Conservation (phyloP, 2,888 invertebrate genomes). For the Melangyna quadrimaculata region DNA sequence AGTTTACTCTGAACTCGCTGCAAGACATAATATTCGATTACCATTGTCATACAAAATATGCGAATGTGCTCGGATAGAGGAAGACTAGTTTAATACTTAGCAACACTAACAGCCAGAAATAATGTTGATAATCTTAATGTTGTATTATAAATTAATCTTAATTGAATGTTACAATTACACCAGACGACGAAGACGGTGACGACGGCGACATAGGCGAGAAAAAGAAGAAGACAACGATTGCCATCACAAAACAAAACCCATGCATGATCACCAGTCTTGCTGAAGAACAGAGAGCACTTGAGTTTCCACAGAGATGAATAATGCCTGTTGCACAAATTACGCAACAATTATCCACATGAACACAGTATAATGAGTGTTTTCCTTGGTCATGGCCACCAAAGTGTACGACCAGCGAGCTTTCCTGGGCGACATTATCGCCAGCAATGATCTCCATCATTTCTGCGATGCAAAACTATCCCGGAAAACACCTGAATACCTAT, state of each 20-base stretch:
- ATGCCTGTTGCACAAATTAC: slow-evolving; percentile 66
- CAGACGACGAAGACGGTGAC: not conserved
- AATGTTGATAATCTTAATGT: slow-evolving; percentile 66
- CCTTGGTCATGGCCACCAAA: slow-evolving; percentile 50
- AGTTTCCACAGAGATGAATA: slow-evolving; percentile 28
- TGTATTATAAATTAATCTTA: slow-evolving; percentile 67
- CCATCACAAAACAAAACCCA: slow-evolving; percentile 61
- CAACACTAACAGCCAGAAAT: slow-evolving; percentile 54
- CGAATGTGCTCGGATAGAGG: slow-evolving; percentile 2
- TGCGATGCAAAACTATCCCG: slow-evolving; percentile 64
- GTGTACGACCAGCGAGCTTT: slow-evolving; percentile 50
- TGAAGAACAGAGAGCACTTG: not conserved
- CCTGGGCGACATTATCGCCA: slow-evolving; percentile 66
- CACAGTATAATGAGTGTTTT: slow-evolving; percentile 24
- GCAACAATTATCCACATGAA: slow-evolving; percentile 72
- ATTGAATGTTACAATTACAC: slow-evolving; percentile 68
- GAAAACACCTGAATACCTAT: slow-evolving; percentile 58
- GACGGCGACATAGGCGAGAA: not conserved
- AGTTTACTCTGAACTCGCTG: not conserved
- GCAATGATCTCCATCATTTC: slow-evolving; percentile 38
- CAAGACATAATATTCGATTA: slow-evolving; percentile 33
- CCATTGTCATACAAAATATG: slow-evolving; percentile 5
- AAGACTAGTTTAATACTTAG: slow-evolving; percentile 25
- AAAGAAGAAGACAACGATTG: slow-evolving; percentile 10
- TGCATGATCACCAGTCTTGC: slow-evolving; percentile 46